Evolutionary conservation across 2,797 vertebrate species (phyloP).

Genomic region (Ibycter americanus): DNA sequence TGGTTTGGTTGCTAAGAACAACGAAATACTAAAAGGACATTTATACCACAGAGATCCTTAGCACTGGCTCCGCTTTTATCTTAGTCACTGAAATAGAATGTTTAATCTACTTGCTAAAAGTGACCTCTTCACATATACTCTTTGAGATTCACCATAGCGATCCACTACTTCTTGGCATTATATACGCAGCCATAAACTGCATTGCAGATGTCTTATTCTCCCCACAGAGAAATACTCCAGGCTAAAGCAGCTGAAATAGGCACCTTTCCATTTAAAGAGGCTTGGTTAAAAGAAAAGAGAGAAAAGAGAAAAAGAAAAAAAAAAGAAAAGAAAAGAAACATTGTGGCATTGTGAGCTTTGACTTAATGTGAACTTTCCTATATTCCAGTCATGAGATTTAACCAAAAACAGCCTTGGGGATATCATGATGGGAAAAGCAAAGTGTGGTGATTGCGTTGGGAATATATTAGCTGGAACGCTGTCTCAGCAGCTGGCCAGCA

Average conservation of each 20-base stretch:
- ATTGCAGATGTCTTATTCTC: background rate
- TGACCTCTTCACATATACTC: background rate
- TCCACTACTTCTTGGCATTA: background rate
- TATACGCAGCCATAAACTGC: background rate
- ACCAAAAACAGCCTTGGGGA: conserved; percentile 67
- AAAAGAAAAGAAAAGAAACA: background rate
- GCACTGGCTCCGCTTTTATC: background rate
- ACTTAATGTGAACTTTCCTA: conserved; percentile 66
- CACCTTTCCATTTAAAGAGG: background rate
- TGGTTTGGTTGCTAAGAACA: conserved; percentile 42
- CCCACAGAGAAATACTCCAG: background rate
- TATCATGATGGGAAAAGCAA: conserved; percentile 70
- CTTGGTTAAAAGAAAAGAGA: background rate
- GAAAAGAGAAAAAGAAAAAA: too few species aligned
- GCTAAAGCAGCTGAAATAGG: background rate
- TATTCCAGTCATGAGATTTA: conserved; percentile 69
- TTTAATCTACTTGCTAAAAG: background rate
- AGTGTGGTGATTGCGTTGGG: conserved; percentile 63
- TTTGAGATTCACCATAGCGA: background rate
- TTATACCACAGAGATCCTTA: background rate
- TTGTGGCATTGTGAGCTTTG: conserved; percentile 16
- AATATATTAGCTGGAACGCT: conserved; percentile 72
- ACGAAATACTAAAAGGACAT: background rate
- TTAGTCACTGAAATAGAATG: background rate
- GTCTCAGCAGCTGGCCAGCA: conserved; percentile 73